Evolutionary conservation across 2,797 vertebrate species (phyloP), one percentile per base, ranked within the genome.

Genomic region (Premnoplex brunnescens): DNA sequence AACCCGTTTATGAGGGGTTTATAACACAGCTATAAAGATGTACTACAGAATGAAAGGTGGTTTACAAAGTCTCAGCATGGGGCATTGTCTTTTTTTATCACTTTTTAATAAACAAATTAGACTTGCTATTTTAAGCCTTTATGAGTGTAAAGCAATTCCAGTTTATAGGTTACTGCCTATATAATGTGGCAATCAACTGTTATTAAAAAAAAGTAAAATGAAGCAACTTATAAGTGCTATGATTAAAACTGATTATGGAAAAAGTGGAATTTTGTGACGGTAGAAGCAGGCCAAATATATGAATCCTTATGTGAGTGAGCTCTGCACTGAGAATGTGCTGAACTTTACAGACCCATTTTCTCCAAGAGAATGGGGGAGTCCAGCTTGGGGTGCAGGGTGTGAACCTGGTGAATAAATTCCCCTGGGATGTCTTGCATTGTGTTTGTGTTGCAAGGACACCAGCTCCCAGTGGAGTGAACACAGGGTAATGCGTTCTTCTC

Each of bases 111-210:
- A 97, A 96, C 68, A 96, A 97, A 96, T 92, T 78, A 76, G 78
- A 80, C 91, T 97, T 97, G 51, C 69, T 97, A 94, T 96, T 97
- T 97, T 96, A 92, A 96, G 92, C 51, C 48, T 95, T 94, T 97
- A 95, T 74, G 85, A 85, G 55, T 46, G 67, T 55, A 94, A 91
- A 95, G 41, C 92, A 95, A 80, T 94, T 87, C 58, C 54, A 66
- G 60, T 88, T 96, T 96, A 91, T 87, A 95, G 55, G 64, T 69
- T 95, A 93, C 77, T 91, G 66, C 63, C 89, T 84, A 87, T 49
- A 93, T 86, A 95, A 95, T 0, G 2, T 62, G 39, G 71, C 60
- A 96, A 95, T 88, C 92, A 94, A 89, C 41, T 23, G 28, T 86
- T 91, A 93, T 88, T 94, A 82, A 96, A 94, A 91, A 83, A 83